Evolutionary conservation across 2,797 vertebrate species (phyloP).

Genomic region (Pangasius larnaudii): DNA sequence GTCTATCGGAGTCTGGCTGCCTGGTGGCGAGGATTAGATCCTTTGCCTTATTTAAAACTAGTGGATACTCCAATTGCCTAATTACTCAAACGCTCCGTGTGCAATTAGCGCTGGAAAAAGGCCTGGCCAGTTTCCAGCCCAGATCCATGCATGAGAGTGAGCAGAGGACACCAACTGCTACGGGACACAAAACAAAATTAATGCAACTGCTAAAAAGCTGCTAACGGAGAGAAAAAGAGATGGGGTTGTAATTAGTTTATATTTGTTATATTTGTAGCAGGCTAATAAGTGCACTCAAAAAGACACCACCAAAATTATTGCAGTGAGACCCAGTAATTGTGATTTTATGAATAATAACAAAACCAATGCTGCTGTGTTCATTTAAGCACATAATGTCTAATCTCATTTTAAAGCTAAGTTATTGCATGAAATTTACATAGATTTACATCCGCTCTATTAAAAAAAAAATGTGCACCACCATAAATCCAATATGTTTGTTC

Average conservation of each 20-base stretch:
- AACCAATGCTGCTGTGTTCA: slow-evolving; percentile 6
- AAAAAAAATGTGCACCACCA: background rate
- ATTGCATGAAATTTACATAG: slow-evolving; percentile 34
- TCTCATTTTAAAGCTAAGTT: slow-evolving; percentile 2
- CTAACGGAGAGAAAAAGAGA: slow-evolving; percentile 12
- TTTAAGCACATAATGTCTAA: slow-evolving; percentile 27
- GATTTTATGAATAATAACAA: slow-evolving; percentile 34
- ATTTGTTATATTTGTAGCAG: slow-evolving; percentile 34
- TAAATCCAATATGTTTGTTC: background rate
- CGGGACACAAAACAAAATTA: slow-evolving; percentile 37
- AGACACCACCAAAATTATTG: slow-evolving; percentile 15
- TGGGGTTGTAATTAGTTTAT: slow-evolving; percentile 38
- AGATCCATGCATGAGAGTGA: slow-evolving; percentile 28
- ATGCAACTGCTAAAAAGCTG: slow-evolving; percentile 29
- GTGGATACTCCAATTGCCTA: slow-evolving; percentile 59
- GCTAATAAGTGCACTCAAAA: slow-evolving; percentile 21
- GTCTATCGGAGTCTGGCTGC: slow-evolving; percentile 47
- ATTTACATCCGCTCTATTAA: slow-evolving; percentile 10
- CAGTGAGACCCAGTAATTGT: slow-evolving; percentile 21
- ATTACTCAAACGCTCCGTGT: slow-evolving; percentile 60
- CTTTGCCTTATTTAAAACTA: slow-evolving; percentile 59
- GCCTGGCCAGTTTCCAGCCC: slow-evolving; percentile 53
- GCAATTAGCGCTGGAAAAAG: slow-evolving; percentile 54
- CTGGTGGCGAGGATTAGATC: slow-evolving; percentile 55
- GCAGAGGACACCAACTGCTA: slow-evolving; percentile 33